Base-by-base conservation (phyloP, 2,797 vertebrate genomes). In the Phyllotis vaccarum region DNA sequence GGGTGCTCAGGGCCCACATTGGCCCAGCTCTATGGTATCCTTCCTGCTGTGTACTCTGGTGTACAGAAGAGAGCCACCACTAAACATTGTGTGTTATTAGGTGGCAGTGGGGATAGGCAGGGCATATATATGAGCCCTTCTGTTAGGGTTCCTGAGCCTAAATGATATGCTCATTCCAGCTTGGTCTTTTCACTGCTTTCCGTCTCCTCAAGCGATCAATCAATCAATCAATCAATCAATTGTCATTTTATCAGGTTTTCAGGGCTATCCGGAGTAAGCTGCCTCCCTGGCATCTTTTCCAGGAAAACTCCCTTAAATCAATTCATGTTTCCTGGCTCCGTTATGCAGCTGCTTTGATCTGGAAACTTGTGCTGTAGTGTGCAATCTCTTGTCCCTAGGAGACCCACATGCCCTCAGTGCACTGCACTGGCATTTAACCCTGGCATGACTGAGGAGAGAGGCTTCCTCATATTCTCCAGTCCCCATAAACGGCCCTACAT, bases 101-200 rank as follows among this genome's bases (percentile, higher is more conserved):
- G 29, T 76, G 52, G 52, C 31, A 31, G 29, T 17, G 17, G 75
- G 9, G 46, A 19, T 78, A 78, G 70, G 43, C 74, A 49, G 37
- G 12, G 17, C 27, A 17, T 78, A 56, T 37, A 49, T 11, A 2
- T 34, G 34, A 58, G 17, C 14, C 13, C 56, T 54, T 74, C 78
- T 16, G 24, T 68, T 24, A 29, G 64, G 34, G 58, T 12, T 70
- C 22, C 27, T 52, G 17, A 19, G 12, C 24, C 24, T n/a, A 27
- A 19, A 43, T 0, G 4, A 10, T 43, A 8, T 22, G 0, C 52
- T 54, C 58, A 0, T 43, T 24, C 46, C 62, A 12, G 2, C 24
- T 0, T 2, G 11, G n/a, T 74, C 62, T 52, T 54, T 52, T n/a
- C 31, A 37, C 19, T 40, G 82, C 72, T 75, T 56, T 49, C 58